Evolutionary conservation across 35 echinoderm and acorn worm species (phyloP), one percentile per base, ranked within the genome.

Genomic region (Eucidaris tribuloides): DNA sequence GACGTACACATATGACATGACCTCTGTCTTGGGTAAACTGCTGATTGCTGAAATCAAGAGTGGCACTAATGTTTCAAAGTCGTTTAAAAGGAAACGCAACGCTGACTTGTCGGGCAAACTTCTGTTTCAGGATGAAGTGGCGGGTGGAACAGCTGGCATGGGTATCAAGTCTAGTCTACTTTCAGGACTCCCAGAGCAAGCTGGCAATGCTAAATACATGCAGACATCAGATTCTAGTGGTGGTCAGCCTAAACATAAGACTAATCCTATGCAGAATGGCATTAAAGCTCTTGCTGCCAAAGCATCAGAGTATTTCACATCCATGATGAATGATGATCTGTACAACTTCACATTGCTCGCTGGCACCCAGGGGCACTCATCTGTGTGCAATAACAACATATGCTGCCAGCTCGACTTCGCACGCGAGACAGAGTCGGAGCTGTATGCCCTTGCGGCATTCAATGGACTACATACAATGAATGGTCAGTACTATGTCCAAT

Each of bases 401-500:
- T 83, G 71, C 35, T 99, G 96, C 44, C 37, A 32, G 11, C 83
- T 93, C 1, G 84, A 87, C 38, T 99, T 87, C 71, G 60, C 81
- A 6, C 59, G 85, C 6, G 23, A 63, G 0, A 25, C 82, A 30
- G 78, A 81, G 2, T 65, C 62, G 30, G 96, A 93, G 17, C 37
- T 83, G 46, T 99, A 90, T 50, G 96, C 91, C 32, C 82, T 99
- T 14, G 96, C 90, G 30, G 96, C 80, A 0, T 99, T 99, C 50
- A 80, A 88, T 55, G 96, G 90, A 19, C 83, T 93, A 20, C 96
- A 99, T 70, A 90, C 83, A 2, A 46, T 64, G 22, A 92, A 99
- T 43, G 96, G 91, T 42, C 64, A 87, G 27, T 99, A 93, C 38
- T 93, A 87, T 59, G 34, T 99, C 34, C 90, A 99, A 63, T 77